Percentiles rank a stretch among this genome's conserved stretches.
Evolutionary conservation across 2,113 vertebrate species (phyloP).

Genomic region (Plectropomus leopardus): DNA sequence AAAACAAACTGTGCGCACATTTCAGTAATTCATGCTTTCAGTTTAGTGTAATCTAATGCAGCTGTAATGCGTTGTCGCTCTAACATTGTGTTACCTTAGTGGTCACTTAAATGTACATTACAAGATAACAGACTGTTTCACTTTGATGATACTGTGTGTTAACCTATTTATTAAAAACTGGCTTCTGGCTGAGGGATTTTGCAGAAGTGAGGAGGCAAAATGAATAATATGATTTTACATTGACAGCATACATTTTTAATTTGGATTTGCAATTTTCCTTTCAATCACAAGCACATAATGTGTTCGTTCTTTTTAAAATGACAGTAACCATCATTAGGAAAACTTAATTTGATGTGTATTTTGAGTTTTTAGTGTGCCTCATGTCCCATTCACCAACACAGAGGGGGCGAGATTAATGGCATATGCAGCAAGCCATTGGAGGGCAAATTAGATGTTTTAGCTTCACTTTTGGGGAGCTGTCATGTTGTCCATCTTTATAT

Average conservation of each 20-base stretch:
- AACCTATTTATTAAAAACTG: no score
- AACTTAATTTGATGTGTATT: no score
- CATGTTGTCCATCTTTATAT: no score
- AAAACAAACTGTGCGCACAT: background rate
- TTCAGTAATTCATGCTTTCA: background rate
- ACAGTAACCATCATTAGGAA: no score
- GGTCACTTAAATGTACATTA: background rate
- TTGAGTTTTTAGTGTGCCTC: no score
- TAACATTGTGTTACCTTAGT: background rate
- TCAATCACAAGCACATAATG: background rate
- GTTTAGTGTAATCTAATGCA: background rate
- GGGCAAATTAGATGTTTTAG: no score
- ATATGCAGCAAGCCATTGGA: no score
- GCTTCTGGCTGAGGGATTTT: background rate
- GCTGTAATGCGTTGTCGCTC: background rate
- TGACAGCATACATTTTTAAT: background rate
- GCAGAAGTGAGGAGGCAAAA: background rate
- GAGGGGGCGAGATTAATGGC: no score
- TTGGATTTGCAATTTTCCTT: background rate
- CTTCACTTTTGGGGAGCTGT: no score
- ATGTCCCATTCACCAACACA: no score
- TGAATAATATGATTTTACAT: background rate
- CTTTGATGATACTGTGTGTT: no score
- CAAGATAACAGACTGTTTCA: background rate
- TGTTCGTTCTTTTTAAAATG: background rate